A percentile compares a stretch with the other conserved stretches of the same genome.
phyloP scores from a whole-genome alignment of 2,113 vertebrate genomes.

The Trichomycterus rosablanca region DNA sequence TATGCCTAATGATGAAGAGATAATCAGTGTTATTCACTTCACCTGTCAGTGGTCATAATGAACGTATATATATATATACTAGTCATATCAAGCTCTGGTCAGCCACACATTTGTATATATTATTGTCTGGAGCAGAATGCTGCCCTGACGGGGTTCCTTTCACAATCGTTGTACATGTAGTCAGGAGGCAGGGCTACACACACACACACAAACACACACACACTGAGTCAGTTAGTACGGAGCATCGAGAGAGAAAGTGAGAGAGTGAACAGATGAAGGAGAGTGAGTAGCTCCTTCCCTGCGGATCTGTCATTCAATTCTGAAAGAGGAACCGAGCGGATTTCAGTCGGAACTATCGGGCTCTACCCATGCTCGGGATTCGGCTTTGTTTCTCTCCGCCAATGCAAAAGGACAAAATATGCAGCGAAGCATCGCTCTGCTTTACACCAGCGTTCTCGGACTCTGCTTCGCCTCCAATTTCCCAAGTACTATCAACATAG shows the following conservation, averaged over 20 bases:
- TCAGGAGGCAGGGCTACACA: constrained; percentile 5
- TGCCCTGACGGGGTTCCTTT: neutral
- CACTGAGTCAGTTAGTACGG: neutral
- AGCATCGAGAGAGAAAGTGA: neutral
- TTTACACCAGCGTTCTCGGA: constrained; percentile 97
- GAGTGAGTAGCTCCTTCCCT: neutral
- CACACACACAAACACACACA: neutral
- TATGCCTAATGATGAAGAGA: too few relatives aligned
- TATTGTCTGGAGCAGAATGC: neutral
- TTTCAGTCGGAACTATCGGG: constrained; percentile 6
- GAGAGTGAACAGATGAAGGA: neutral
- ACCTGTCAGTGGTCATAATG: too few relatives aligned
- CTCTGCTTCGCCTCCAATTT: constrained; percentile 97
- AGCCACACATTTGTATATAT: too few relatives aligned
- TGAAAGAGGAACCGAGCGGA: neutral
- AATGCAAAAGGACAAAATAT: constrained; percentile 99
- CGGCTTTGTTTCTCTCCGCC: constrained; percentile 86
- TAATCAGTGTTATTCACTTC: too few relatives aligned
- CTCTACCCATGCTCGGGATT: constrained; percentile 88
- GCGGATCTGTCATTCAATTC: neutral
- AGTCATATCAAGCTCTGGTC: too few relatives aligned
- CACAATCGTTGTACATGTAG: too few relatives aligned
- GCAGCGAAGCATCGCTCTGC: constrained; percentile 95
- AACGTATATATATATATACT: too few relatives aligned
- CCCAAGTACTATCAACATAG: constrained; percentile 99